Evolutionary conservation across 2,113 vertebrate species (phyloP).

Genomic region (Crocuta crocuta): DNA sequence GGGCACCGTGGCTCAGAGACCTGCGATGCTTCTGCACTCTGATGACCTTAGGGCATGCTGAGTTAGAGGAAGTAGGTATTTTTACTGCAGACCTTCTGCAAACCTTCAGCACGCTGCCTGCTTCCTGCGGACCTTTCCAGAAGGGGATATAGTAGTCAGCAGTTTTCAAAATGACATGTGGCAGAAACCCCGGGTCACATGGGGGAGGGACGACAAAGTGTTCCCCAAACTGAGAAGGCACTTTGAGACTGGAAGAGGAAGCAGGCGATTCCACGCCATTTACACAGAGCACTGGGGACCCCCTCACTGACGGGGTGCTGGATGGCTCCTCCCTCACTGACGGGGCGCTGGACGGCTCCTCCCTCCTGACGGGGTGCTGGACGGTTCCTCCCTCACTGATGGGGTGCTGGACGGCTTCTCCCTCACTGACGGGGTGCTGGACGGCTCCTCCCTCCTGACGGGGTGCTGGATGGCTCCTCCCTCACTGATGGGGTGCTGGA

Average conservation of each 20-base stretch:
- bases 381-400: no score
- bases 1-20: neutral
- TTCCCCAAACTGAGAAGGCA: neutral
- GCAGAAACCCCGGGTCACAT: no score
- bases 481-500: no score
- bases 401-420: no score
- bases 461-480: no score
- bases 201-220: neutral
- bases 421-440: no score
- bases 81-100: neutral
- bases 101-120: neutral
- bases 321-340: neutral
- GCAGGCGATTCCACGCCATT: neutral
- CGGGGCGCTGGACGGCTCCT: neutral
- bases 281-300: neutral
- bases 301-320: neutral
- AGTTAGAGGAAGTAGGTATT: neutral
- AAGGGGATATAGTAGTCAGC: rapidly evolving
- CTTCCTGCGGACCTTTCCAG: rapidly evolving
- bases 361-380: no score
- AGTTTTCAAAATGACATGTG: rapidly evolving
- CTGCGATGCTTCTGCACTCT: neutral
- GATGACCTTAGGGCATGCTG: neutral
- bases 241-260: neutral
- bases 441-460: no score